Conservation (phyloP, 2,888 invertebrate species). For the Salticus scenicus region DNA sequence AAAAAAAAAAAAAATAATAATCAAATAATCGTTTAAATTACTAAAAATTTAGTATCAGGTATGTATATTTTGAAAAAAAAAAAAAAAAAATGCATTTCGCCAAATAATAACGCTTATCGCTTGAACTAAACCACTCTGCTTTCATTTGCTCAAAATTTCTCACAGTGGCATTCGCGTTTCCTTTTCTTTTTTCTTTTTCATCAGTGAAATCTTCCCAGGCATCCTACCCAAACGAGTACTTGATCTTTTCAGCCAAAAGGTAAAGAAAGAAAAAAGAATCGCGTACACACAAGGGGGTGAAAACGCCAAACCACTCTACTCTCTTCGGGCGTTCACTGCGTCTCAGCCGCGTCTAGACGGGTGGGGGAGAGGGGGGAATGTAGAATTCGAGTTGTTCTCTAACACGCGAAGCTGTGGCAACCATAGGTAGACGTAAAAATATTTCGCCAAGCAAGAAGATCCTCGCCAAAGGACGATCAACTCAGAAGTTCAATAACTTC, state of each 20-base stretch:
- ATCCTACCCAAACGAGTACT: slow-evolving; percentile 36
- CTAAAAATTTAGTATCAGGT: too few relatives aligned
- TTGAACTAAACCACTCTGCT: too few relatives aligned
- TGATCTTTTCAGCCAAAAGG: background rate
- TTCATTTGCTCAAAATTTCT: too few relatives aligned
- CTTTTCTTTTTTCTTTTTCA: too few relatives aligned
- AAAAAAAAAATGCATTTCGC: too few relatives aligned
- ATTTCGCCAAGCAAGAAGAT: slow-evolving; percentile 46
- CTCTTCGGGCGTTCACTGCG: slow-evolving; percentile 58
- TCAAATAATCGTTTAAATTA: too few relatives aligned
- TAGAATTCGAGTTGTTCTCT: slow-evolving; percentile 46
- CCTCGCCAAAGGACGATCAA: slow-evolving; percentile 32
- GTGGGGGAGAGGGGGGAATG: slow-evolving; percentile 17
- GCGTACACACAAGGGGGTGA: slow-evolving; percentile 25
- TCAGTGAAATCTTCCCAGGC: slow-evolving; percentile 8
- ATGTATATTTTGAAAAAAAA: too few relatives aligned
- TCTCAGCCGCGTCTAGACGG: slow-evolving; percentile 60
- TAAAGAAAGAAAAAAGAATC: slow-evolving; percentile 7
- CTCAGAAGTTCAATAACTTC: slow-evolving; percentile 51
- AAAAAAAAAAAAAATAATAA: too few relatives aligned
- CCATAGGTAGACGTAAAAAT: slow-evolving; percentile 32
- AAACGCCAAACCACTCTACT: slow-evolving; percentile 37
- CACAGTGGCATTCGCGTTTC: too few relatives aligned
- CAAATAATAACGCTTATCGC: too few relatives aligned
- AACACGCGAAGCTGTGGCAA: slow-evolving; percentile 53